Conservation (phyloP, 2,888 invertebrate species). For the Nomada goodeniana region DNA sequence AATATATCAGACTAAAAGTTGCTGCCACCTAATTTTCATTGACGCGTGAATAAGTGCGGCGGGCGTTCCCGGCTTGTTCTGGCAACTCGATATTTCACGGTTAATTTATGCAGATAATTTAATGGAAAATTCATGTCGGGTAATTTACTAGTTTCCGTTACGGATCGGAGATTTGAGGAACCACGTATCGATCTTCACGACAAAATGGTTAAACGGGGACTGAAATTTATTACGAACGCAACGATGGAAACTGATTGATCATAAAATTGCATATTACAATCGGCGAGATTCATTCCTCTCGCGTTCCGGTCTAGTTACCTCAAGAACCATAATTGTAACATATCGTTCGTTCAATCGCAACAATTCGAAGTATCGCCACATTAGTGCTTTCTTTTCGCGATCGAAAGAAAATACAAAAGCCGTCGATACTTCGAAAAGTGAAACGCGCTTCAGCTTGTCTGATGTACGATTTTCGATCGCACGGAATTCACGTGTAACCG, state of each 20-base stretch:
- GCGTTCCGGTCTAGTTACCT: not conserved
- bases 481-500: not conserved
- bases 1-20: not conserved
- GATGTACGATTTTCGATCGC: too few species aligned
- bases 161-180: constrained; percentile 26
- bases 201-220: constrained; percentile 28
- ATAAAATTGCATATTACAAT: not conserved
- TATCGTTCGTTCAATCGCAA: too few species aligned
- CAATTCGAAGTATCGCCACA: too few species aligned
- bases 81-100: constrained; percentile 10
- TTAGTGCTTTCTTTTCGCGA: too few species aligned
- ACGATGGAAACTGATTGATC: constrained; percentile 8
- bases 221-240: constrained; percentile 33
- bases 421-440: too few species aligned
- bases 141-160: constrained; percentile 35
- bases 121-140: constrained; percentile 48
- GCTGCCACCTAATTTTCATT: constrained; percentile 13
- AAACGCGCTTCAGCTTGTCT: too few species aligned
- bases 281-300: not conserved
- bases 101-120: constrained; percentile 50
- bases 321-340: not conserved
- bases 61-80: not conserved
- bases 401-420: too few species aligned
- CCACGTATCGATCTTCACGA: constrained; percentile 23
- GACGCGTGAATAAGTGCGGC: not conserved